Evolutionary conservation across 2,888 invertebrate genomes (phyloP), one percentile per base, ranked within the genome.

Genomic region (Nomada ruficornis): DNA sequence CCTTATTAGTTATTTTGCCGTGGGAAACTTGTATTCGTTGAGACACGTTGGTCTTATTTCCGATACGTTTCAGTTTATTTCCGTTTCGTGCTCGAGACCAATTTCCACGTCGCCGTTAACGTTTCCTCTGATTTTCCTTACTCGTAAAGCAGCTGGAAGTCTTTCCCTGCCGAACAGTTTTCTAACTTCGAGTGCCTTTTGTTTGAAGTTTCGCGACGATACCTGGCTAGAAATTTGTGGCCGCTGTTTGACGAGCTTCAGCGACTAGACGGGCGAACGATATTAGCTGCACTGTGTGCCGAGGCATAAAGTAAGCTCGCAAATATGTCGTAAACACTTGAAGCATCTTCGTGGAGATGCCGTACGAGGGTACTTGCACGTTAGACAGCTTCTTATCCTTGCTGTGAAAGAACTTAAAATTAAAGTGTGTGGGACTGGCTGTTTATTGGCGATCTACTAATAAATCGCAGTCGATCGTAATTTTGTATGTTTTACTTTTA

Each of bases 241-340:
- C 60, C 11, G 67, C 71, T 80, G 63, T 62, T 83, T 44, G 57
- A 44, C 57, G 26, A 64, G 55, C 50, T 42, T 67, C 47, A 52
- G 36, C 23, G 54, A 55, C 60, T 18, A 67, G 67, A 55, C n/a
- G 18, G 42, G 36, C 44, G 77, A 79, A 71, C 57, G 63, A 59
- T 57, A 74, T 80, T 55, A 77, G 57, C 55, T 75, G 55, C n/a
- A 23, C 63, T 62, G 26, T 57, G 78, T 73, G 59, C 36, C 29
- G 0, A 18, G 36, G 68, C 59, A 75, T 73, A 70, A 78, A 64
- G 62, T 26, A 65, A 42, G 42, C 72, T 65, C 10, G 71, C 57
- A 87, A 84, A 70, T 82, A 68, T 70, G 62, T 64, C 73, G 67
- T 84, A 87, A 87, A 81, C 76, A 74, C 72, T 77, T 20, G 42